Conservation (phyloP, 2,888 invertebrate genomes). For the Heteromyza rotundicornis region DNA sequence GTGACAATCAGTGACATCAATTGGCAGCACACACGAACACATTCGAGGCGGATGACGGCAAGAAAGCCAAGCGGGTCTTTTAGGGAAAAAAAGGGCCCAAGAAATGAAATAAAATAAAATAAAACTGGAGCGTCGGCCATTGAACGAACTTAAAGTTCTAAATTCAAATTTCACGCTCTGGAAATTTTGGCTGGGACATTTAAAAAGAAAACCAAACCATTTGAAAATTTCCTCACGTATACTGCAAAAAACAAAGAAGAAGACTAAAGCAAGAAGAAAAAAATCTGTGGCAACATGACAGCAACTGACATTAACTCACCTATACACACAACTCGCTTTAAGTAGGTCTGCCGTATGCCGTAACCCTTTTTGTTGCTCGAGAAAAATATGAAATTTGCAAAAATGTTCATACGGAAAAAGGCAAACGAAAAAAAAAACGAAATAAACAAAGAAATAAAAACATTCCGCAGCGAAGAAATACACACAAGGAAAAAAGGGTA, state of each 20-base stretch:
- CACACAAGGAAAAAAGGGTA: not conserved
- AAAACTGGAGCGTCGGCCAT: not conserved
- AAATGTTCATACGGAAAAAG: not conserved
- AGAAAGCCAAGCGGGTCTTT: not conserved
- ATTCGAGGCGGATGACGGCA: not conserved
- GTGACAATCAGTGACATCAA: slow-evolving; percentile 42
- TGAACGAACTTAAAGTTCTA: not conserved
- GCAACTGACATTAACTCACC: slow-evolving; percentile 5
- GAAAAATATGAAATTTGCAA: slow-evolving; percentile 1
- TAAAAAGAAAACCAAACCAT: not conserved
- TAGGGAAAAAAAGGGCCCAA: not conserved
- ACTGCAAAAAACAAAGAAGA: not conserved
- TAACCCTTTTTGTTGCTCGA: no score
- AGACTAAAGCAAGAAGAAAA: not conserved
- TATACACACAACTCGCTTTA: not conserved
- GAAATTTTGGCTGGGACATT: no score
- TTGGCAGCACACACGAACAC: not conserved
- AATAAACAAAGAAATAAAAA: not conserved
- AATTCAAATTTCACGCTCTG: no score
- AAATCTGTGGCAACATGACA: slow-evolving; percentile 20
- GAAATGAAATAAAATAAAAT: not conserved
- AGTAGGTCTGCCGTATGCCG: no score
- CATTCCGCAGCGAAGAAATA: not conserved
- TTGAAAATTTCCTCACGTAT: not conserved
- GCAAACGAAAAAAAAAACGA: not conserved